phyloP scores from a whole-genome alignment of 1,140 invertebrate species.

The Papilio glaucus region DNA sequence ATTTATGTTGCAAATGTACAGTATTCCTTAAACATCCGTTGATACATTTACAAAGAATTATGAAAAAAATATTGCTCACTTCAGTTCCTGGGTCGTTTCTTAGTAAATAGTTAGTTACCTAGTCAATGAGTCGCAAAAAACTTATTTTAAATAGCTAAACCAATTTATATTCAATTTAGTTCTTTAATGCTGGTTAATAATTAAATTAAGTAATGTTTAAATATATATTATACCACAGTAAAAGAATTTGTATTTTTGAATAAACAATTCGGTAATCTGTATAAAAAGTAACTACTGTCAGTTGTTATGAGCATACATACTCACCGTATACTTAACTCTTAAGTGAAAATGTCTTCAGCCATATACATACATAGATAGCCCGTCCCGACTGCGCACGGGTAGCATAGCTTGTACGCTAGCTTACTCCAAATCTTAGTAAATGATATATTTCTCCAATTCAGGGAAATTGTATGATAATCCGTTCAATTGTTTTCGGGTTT shows the following conservation, averaged over 20 bases:
- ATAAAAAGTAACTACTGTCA: too few relatives aligned
- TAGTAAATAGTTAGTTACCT: neutral
- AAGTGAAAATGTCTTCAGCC: neutral
- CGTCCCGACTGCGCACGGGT: too few relatives aligned
- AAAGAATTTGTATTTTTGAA: neutral
- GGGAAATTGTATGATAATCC: too few relatives aligned
- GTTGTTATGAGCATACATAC: too few relatives aligned
- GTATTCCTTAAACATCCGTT: neutral
- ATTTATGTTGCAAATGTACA: neutral
- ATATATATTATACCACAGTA: neutral
- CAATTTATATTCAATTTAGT: slow-evolving; percentile 20
- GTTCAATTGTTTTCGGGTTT: neutral
- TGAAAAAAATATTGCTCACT: neutral
- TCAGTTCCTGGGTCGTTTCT: slow-evolving; percentile 18
- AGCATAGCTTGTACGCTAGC: too few relatives aligned
- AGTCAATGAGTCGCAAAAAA: neutral
- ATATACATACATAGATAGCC: neutral
- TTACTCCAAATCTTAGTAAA: too few relatives aligned
- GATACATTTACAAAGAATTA: neutral
- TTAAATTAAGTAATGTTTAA: neutral
- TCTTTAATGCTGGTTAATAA: neutral
- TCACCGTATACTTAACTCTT: neutral
- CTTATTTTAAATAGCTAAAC: neutral
- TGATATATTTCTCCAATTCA: too few relatives aligned
- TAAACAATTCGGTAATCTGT: neutral